Evolutionary conservation across 2,888 invertebrate genomes (phyloP), one percentile per base, ranked within the genome.

Genomic region (Megastigmus dorsalis): DNA sequence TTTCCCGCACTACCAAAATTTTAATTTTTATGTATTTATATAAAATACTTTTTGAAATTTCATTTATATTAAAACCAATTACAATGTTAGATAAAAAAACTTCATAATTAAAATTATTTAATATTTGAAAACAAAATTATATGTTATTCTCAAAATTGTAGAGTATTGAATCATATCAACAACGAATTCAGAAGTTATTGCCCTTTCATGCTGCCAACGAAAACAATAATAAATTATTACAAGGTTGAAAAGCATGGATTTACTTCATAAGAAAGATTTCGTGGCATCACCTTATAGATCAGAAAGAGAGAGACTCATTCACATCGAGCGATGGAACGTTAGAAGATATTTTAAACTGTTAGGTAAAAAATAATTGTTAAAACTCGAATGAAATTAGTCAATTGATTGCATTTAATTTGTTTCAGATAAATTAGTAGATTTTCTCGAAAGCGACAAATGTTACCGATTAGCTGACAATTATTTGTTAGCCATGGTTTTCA

Each of bases 401-500:
- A n/a, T n/a, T n/a, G n/a, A 9, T 10, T n/a, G 13, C 30, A 36
- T 36, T 55, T 33, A 33, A 13, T 62, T 30, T 33, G 0, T 63
- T 63, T 7, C 85, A 82, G 86, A 89, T 70, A 80, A 85, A 59
- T 86, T 91, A 41, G 82, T 83, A 76, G 84, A 88, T 36, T 90
- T 91, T 78, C 80, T 91, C 15, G 80, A 84, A 43, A 82, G 81
- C 57, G 91, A 91, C 81, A 81, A 82, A 62, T 91, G 91, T 79
- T 86, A 82, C 73, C 85, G 85, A 67, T 83, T 90, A 60, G 90
- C 90, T n/a, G 91, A 91, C 82, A 90, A 90, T 83, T 91, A 91
- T 82, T 85, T 91, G 5, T 82, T 91, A 62, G 90, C 91, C 3
- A 90, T 90, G 89, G 89, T 90, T 10, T 90, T 91, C 84, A 89